These are phyloP conservation scores for Chrysochloris asiatica DNA, from an alignment of 2,113 vertebrate genomes.

Conservation along the genomic window DNA sequence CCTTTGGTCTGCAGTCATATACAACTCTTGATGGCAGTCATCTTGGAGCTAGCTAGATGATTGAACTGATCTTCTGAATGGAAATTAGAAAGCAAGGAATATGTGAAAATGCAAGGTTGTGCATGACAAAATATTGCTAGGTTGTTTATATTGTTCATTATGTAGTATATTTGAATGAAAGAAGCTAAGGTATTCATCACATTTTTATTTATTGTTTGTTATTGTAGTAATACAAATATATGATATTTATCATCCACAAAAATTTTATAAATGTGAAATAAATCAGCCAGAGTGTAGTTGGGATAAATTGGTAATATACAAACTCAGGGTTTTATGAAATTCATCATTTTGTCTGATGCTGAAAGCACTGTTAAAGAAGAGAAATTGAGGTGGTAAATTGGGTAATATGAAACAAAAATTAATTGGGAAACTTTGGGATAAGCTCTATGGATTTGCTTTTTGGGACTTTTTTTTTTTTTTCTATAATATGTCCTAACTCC, in stretches of 20 bases:
- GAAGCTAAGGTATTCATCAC: conserved; percentile 56
- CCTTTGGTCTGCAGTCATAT: background rate
- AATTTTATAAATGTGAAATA: conserved; percentile 55
- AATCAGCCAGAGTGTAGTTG: conserved; percentile 47
- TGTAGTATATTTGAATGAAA: conserved; percentile 46
- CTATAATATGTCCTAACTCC: background rate
- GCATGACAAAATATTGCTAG: conserved; percentile 11
- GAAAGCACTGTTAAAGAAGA: background rate
- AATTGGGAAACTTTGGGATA: background rate
- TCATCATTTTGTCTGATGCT: conserved; percentile 11
- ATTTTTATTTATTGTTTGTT: conserved; percentile 53
- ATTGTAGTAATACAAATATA: conserved; percentile 1
- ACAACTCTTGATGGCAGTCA: background rate
- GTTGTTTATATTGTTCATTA: conserved; percentile 46
- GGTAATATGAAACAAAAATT: conserved; percentile 24
- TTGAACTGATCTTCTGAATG: conserved; percentile 5
- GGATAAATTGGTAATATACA: conserved; percentile 39
- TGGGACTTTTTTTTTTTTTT: background rate
- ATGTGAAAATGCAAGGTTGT: background rate
- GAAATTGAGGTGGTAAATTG: conserved; percentile 34
- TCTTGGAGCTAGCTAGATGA: conserved; percentile 12
- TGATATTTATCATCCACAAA: conserved; percentile 52
- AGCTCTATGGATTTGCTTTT: background rate
- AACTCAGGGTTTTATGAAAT: conserved; percentile 49
- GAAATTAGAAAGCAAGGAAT: conserved; percentile 24